Base-by-base conservation (phyloP, 2,113 vertebrate species). In the Calyptomena viridis region DNA sequence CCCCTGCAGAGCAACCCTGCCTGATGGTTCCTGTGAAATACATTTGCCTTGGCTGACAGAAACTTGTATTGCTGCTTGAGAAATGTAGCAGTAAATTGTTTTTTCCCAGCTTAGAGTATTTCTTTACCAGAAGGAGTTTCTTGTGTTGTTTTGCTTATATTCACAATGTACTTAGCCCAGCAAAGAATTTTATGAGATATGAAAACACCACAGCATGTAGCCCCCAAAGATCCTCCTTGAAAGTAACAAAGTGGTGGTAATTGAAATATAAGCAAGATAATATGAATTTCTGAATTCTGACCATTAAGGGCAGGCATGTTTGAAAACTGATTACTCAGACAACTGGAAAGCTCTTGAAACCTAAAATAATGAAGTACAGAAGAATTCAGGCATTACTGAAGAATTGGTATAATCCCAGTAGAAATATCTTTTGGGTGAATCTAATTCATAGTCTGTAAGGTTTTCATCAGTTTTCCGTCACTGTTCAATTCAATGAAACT, bases 291-390 rank as follows among this genome's bases (percentile, higher is more conserved):
- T 52, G n/a, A 75, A 59, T 79, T 78, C 18, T 49, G 6, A 50
- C 3, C 5, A 25, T 13, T 68, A 63, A 68, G 15, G 5, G 12
- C 6, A 73, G 31, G 3, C 6, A 42, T 0, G 0, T 74, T 62
- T 87, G 24, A 75, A 78, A 88, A 53, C 6, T n/a, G 24, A 12
- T n/a, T 82, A 44, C 7, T 50, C 21, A 31, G 24, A 64, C 3
- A 2, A 49, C 56, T 58, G 13, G 7, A 66, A 81, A 63, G 2
- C 6, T 58, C 12, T 63, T 68, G 30, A 44, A 72, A 67, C 40
- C 2, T 2, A 47, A 35, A 79, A 8, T 58, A 66, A 15, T 4
- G 8, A n/a, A 66, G 14, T 8, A 30, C 5, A 84, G 27, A 33
- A 63, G 17, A 93, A 72, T 39, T 67, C 14, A 78, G 2, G 6